Evolutionary conservation across 92 coral and sea anemone genomes (phyloP).

Genomic region (Parazoanthus darwini): DNA sequence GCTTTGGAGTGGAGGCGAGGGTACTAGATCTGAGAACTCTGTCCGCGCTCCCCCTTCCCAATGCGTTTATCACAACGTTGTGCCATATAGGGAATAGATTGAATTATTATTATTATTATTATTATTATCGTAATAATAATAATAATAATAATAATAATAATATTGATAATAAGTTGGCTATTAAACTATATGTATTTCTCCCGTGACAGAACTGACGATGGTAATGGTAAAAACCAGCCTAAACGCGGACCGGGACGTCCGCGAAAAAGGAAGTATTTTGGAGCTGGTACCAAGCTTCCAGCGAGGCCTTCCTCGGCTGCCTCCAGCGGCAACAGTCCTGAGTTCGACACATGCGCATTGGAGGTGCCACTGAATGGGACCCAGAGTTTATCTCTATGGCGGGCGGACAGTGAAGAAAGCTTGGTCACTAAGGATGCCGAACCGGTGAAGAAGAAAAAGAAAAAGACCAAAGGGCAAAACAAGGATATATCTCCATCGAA

Average conservation of each 20-base stretch:
- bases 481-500: constrained; percentile 44
- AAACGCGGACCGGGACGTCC: constrained; percentile 99
- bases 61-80: too few species aligned
- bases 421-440: constrained; percentile 57
- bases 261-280: constrained; percentile 90
- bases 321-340: constrained; percentile 40
- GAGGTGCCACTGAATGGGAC: constrained; percentile 57
- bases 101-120: not conserved
- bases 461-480: constrained; percentile 46
- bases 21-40: too few species aligned
- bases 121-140: too few species aligned
- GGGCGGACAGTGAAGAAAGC: constrained; percentile 75
- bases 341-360: constrained; percentile 47
- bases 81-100: too few species aligned
- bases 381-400: constrained; percentile 62
- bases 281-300: constrained; percentile 70
- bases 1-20: too few species aligned
- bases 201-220: constrained; percentile 59
- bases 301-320: constrained; percentile 63
- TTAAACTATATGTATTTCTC: not conserved
- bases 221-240: constrained; percentile 77
- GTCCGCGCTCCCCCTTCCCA: too few species aligned
- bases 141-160: not conserved
- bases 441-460: constrained; percentile 77
- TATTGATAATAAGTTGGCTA: too few species aligned